A percentile compares a stretch with the other conserved stretches of the same genome.
phyloP scores from a whole-genome alignment of 2,797 vertebrate genomes.

The Thripadectes ignobilis region DNA sequence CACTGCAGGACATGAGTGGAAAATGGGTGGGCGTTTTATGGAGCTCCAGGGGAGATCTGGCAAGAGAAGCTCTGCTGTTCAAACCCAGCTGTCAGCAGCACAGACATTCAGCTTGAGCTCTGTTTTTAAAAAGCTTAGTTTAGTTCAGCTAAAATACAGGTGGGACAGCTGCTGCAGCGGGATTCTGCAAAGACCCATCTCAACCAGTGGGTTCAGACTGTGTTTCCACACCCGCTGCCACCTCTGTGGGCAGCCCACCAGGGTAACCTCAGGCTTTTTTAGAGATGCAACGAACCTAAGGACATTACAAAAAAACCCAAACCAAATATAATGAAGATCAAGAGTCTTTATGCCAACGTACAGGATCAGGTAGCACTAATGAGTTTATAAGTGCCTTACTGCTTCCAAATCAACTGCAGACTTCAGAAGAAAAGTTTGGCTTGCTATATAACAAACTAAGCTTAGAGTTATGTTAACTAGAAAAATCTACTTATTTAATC shows the following conservation, averaged over 20 bases:
- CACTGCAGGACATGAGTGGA: accelerated
- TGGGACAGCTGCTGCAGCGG: background rate
- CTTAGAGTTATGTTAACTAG: background rate
- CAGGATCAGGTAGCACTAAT: background rate
- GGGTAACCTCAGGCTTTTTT: background rate
- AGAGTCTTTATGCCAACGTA: background rate
- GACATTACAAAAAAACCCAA: background rate
- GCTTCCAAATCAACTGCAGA: background rate
- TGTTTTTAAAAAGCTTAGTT: background rate
- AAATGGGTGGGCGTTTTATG: background rate
- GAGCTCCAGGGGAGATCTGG: background rate
- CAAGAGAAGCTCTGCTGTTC: background rate
- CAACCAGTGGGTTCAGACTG: background rate
- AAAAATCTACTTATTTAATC: background rate
- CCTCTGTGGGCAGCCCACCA: accelerated
- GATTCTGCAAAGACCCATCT: background rate
- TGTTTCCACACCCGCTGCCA: accelerated
- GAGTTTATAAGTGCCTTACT: background rate
- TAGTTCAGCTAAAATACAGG: background rate
- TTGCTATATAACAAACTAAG: background rate
- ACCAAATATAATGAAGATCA: background rate
- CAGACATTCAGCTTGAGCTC: accelerated
- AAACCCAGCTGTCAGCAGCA: background rate
- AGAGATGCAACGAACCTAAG: background rate
- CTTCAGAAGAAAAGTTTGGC: background rate